A percentile compares a stretch with the other conserved stretches of the same genome.
Conservation (phyloP, 1,140 invertebrate species). For the Acromyrmex echinatior region DNA sequence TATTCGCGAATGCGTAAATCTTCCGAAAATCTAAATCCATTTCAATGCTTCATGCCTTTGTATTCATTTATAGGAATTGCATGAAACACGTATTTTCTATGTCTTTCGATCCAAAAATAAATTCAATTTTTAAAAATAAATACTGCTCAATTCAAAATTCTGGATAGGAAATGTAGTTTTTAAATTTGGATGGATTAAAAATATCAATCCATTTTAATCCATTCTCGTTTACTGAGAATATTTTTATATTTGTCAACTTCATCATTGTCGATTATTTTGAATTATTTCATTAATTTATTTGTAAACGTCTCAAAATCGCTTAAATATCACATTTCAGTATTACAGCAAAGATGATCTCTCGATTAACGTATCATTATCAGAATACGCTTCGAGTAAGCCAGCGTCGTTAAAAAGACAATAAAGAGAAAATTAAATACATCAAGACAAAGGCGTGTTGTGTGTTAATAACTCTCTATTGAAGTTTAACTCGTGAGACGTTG, state of each 20-base stretch:
- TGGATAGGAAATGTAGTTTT: no score
- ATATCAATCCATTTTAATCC: no score
- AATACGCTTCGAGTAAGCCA: neutral
- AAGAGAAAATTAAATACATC: constrained; percentile 8
- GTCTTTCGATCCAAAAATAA: no score
- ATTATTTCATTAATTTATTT: neutral
- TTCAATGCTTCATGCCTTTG: no score
- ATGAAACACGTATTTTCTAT: no score
- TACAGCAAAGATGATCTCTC: neutral
- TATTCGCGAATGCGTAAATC: no score
- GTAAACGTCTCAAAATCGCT: neutral
- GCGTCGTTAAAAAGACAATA: constrained; percentile 1
- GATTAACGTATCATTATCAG: neutral
- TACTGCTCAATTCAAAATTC: no score
- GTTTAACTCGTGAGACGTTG: neutral
- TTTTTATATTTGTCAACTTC: neutral
- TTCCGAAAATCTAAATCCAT: no score
- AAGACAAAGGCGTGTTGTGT: constrained; percentile 13
- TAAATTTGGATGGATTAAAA: no score
- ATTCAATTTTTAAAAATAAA: no score
- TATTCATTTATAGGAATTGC: no score
- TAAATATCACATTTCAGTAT: neutral
- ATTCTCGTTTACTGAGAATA: neutral
- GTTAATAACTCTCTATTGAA: constrained; percentile 8
- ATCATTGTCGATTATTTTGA: neutral